phyloP scores from a whole-genome alignment of 2,888 invertebrate genomes.

The Agrochola circellaris region DNA sequence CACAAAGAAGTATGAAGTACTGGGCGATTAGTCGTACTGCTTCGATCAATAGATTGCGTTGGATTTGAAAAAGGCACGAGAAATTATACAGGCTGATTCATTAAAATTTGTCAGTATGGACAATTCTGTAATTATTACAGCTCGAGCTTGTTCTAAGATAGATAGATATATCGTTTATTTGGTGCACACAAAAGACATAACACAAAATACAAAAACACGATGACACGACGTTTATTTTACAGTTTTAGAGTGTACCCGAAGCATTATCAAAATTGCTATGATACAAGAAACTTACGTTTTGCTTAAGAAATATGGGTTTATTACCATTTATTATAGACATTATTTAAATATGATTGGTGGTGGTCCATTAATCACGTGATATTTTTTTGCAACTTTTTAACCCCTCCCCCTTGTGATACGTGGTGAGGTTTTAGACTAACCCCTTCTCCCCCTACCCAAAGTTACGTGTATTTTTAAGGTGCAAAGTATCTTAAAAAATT shows the following conservation, averaged over 20 bases:
- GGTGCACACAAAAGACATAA: no score
- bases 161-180: no score
- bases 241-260: neutral
- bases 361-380: no score
- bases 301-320: neutral
- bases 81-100: neutral
- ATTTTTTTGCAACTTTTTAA: no score
- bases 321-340: neutral
- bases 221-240: neutral
- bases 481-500: no score
- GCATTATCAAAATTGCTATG: neutral
- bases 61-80: neutral
- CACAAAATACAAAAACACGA: no score
- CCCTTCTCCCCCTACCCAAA: no score
- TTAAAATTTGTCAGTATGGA: neutral
- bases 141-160: neutral
- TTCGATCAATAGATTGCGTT: conserved; percentile 2
- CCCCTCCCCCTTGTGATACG: no score
- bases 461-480: no score
- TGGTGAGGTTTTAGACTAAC: no score
- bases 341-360: neutral
- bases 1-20: conserved; percentile 29
- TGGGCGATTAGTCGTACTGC: conserved; percentile 11
- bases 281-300: neutral
- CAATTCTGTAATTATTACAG: no score